Conservation (phyloP, 2,797 vertebrate species). For the Pangasius larnaudii region DNA sequence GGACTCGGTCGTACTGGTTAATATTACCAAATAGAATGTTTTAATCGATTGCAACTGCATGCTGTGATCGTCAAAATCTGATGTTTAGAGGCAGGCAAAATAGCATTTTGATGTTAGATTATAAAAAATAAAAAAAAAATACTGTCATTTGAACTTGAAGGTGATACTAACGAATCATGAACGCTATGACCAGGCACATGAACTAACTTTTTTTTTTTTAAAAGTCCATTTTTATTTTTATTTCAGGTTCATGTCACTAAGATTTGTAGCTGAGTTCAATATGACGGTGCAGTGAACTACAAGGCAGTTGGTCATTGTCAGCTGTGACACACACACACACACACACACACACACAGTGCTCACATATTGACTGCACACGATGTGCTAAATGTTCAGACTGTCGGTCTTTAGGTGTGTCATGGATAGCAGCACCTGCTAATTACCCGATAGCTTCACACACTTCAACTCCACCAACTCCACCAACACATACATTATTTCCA, state of each 20-base stretch:
- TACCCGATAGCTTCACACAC: conserved; percentile 31
- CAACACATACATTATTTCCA: conserved; percentile 8
- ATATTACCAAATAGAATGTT: background rate
- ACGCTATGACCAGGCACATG: background rate
- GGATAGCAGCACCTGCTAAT: conserved; percentile 38
- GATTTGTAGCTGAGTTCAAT: background rate
- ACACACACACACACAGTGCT: conserved; percentile 10
- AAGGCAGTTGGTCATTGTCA: background rate
- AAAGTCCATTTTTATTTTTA: background rate
- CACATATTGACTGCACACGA: conserved; percentile 43
- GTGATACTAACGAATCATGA: background rate
- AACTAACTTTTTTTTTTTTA: background rate
- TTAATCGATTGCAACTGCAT: background rate
- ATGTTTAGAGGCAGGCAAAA: background rate
- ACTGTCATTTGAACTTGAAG: background rate
- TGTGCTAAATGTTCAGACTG: conserved; percentile 35
- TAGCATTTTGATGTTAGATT: background rate
- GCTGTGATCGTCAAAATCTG: background rate
- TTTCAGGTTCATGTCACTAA: background rate
- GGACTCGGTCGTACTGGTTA: background rate
- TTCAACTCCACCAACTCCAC: background rate
- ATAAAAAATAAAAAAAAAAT: too few species aligned
- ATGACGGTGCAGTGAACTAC: background rate
- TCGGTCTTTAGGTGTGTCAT: conserved; percentile 32
- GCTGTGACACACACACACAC: background rate